These are phyloP conservation scores for Tenebrosternarchus preto DNA, from an alignment of 2,113 vertebrate genomes.

Conservation along the genomic window DNA sequence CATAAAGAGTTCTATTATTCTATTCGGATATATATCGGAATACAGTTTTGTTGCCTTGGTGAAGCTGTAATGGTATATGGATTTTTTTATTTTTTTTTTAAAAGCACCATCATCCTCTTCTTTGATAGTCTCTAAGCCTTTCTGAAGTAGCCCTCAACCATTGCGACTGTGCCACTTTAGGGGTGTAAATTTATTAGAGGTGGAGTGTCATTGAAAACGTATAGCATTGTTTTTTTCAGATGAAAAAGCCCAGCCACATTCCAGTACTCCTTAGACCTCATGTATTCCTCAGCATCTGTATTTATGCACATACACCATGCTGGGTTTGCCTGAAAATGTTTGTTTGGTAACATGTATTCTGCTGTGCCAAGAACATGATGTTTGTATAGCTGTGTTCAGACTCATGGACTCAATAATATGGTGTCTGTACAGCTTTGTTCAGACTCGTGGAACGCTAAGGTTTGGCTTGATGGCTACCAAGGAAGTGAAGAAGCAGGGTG, in stretches of 20 bases:
- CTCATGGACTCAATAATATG: too few relatives aligned
- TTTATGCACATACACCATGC: not conserved
- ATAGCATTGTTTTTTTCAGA: too few relatives aligned
- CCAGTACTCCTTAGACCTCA: not conserved
- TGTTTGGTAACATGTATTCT: too few relatives aligned
- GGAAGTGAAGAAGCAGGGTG: slow-evolving; percentile 63
- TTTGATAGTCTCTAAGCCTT: too few relatives aligned
- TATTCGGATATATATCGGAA: not conserved
- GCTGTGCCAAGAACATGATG: too few relatives aligned
- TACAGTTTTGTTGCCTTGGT: not conserved
- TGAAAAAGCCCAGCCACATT: not conserved
- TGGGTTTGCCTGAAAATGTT: not conserved
- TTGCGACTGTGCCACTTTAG: too few relatives aligned
- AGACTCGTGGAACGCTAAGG: not conserved
- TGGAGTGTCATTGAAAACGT: not conserved
- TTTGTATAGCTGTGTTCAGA: too few relatives aligned
- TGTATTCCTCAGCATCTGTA: not conserved
- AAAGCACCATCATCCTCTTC: too few relatives aligned
- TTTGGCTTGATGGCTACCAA: slow-evolving; percentile 73
- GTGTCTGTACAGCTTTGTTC: too few relatives aligned
- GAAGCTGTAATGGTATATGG: not conserved
- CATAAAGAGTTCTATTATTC: not conserved
- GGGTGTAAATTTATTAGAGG: too few relatives aligned
- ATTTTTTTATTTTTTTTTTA: too few relatives aligned
- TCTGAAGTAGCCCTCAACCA: too few relatives aligned